A percentile compares a stretch with the other conserved stretches of the same genome.
Conservation (phyloP, 2,113 vertebrate species). For the Phrynosoma blainvillii region DNA sequence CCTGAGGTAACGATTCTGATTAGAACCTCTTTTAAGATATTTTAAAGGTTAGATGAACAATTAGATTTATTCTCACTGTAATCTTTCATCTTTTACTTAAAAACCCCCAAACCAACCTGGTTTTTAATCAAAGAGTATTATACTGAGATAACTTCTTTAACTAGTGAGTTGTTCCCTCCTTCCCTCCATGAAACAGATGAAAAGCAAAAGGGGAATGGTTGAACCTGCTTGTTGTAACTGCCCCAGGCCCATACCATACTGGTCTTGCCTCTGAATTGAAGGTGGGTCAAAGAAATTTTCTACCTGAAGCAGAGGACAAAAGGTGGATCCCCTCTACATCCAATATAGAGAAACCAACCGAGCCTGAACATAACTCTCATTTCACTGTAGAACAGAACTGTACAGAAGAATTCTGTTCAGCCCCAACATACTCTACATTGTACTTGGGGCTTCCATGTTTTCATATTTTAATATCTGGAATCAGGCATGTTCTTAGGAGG, state of each 20-base stretch:
- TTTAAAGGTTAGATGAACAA: slow-evolving; percentile 72
- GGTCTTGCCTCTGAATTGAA: neutral
- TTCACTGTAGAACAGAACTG: too few relatives aligned
- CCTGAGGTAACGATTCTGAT: slow-evolving; percentile 64
- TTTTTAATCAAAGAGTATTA: neutral
- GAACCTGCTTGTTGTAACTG: neutral
- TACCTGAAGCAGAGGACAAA: neutral
- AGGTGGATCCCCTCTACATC: neutral
- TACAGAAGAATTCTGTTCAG: too few relatives aligned
- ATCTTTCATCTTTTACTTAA: slow-evolving; percentile 58
- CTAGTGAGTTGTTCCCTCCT: neutral
- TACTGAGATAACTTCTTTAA: neutral
- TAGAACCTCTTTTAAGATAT: slow-evolving; percentile 67
- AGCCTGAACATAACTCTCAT: neutral
- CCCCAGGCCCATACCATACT: neutral
- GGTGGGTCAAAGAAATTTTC: neutral
- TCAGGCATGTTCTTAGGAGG: too few relatives aligned
- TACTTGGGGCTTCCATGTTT: too few relatives aligned
- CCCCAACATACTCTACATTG: too few relatives aligned
- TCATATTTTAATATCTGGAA: too few relatives aligned
- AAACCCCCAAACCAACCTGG: neutral
- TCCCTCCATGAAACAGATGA: neutral
- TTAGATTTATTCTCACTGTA: slow-evolving; percentile 56
- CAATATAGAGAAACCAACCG: neutral
- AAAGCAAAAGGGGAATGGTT: neutral